These are phyloP conservation scores for Leptosomus discolor DNA, from an alignment of 2,113 vertebrate genomes.

Conservation along the genomic window DNA sequence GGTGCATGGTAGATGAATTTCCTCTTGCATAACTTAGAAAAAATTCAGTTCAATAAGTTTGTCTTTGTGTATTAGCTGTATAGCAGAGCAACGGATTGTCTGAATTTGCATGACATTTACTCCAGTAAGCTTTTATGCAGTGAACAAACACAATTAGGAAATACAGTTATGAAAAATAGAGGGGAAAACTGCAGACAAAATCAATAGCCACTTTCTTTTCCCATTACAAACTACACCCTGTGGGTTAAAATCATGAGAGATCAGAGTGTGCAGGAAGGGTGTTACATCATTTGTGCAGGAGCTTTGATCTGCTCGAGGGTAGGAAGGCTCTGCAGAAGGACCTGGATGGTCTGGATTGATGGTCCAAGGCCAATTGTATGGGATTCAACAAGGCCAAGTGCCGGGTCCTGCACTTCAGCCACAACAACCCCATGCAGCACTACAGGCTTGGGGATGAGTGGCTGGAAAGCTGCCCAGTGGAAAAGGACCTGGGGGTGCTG, in stretches of 20 bases:
- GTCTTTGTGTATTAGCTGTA: background rate
- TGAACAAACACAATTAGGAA: background rate
- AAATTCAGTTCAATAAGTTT: background rate
- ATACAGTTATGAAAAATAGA: background rate
- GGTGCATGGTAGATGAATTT: background rate
- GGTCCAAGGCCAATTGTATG: background rate
- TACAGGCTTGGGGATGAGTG: background rate
- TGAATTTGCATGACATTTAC: background rate
- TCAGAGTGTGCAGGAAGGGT: background rate
- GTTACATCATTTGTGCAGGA: background rate
- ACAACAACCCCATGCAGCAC: fast-evolving
- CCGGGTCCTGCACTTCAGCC: background rate
- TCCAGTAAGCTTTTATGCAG: background rate
- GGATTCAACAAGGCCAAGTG: background rate
- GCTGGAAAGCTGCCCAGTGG: fast-evolving
- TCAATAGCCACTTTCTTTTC: background rate
- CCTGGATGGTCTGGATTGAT: background rate
- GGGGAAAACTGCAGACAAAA: background rate
- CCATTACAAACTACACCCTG: background rate
- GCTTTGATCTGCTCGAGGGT: background rate
- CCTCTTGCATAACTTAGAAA: background rate
- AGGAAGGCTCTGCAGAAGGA: background rate
- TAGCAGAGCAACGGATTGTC: background rate
- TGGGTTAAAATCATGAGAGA: background rate
- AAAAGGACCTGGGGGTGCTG: background rate